These are phyloP conservation scores for Dendrolimus kikuchii DNA, from an alignment of 1,140 invertebrate species.

Conservation along the genomic window DNA sequence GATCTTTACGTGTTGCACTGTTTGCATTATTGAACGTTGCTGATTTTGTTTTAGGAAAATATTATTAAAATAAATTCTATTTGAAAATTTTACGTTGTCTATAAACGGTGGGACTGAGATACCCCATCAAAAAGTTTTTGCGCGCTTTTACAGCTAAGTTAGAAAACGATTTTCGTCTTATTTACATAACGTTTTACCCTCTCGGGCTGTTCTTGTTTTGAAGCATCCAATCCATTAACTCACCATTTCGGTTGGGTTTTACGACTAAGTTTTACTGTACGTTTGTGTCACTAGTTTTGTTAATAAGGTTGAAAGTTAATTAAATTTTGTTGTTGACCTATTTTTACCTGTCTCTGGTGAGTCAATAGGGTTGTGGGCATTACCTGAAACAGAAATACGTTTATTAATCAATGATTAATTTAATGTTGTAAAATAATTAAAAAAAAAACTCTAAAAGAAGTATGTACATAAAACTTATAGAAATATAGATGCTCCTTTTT, in stretches of 20 bases:
- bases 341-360: neutral
- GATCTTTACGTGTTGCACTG: too few relatives aligned
- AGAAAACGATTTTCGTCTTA: slow-evolving; percentile 40
- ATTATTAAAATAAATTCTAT: slow-evolving; percentile 4
- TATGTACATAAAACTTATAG: too few relatives aligned
- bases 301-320: too few relatives aligned
- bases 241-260: slow-evolving; percentile 5
- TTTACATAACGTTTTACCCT: slow-evolving; percentile 44
- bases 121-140: slow-evolving; percentile 39
- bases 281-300: too few relatives aligned
- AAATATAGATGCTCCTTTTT: too few relatives aligned
- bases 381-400: slow-evolving; percentile 27
- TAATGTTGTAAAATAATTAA: too few relatives aligned
- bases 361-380: neutral
- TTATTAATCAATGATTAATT: neutral
- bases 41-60: neutral
- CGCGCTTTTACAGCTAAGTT: slow-evolving; percentile 32
- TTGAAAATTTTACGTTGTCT: slow-evolving; percentile 24
- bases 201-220: slow-evolving; percentile 36
- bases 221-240: slow-evolving; percentile 38
- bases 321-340: neutral
- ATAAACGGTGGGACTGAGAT: slow-evolving; percentile 13
- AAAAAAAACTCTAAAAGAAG: too few relatives aligned
- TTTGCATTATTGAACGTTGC: neutral
- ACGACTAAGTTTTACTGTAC: too few relatives aligned